These are phyloP conservation scores for Eulemur coronatus DNA, from an alignment of 2,797 vertebrate genomes.

Conservation along the genomic window DNA sequence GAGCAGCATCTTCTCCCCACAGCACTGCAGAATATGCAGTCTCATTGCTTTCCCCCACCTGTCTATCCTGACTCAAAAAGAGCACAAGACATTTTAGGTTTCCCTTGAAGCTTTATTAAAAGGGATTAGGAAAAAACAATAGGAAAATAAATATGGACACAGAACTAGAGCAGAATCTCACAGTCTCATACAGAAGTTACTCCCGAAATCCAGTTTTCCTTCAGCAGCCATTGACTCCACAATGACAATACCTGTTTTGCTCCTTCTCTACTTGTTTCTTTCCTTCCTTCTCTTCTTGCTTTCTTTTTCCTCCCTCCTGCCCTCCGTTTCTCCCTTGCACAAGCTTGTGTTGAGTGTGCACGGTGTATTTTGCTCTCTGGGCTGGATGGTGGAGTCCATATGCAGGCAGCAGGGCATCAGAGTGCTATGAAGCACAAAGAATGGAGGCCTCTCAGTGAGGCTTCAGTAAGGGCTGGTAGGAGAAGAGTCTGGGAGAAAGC, in stretches of 20 bases:
- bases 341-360: not conserved
- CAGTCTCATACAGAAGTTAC: not conserved
- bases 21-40: not conserved
- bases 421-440: not conserved
- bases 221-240: not conserved
- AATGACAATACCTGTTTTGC: not conserved
- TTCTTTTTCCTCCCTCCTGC: not conserved
- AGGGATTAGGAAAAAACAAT: constrained; percentile 20
- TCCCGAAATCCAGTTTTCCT: not conserved
- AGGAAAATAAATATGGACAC: not conserved
- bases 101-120: constrained; percentile 16
- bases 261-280: not conserved
- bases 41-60: not conserved
- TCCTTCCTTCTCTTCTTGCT: not conserved
- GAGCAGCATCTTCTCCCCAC: not conserved
- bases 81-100: not conserved
- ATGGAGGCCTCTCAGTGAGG: not conserved
- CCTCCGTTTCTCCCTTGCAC: not conserved
- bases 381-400: not conserved
- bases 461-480: not conserved
- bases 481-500: not conserved
- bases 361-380: not conserved
- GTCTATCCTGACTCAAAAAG: not conserved
- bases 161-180: not conserved
- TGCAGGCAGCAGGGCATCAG: not conserved